Evolutionary conservation across 2,797 vertebrate genomes (phyloP).

Genomic region (Muscicapa striata): DNA sequence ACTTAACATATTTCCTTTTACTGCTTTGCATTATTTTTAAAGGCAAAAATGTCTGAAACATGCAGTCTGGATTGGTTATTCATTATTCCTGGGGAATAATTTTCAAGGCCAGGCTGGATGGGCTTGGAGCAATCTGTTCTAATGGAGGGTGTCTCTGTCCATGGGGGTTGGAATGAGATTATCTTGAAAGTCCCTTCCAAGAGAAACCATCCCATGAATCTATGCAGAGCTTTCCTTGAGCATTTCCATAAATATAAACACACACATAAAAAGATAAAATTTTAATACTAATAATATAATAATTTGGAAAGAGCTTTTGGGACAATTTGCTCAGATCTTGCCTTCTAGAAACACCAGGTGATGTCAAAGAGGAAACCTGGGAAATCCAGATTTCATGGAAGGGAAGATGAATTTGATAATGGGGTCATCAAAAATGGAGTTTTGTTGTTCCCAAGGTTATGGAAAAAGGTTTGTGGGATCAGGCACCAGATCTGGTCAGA

Average conservation of each 20-base stretch:
- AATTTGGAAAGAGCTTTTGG: neutral
- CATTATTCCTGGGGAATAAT: neutral
- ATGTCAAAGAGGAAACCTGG: neutral
- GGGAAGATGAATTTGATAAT: neutral
- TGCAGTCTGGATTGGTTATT: neutral
- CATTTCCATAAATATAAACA: neutral
- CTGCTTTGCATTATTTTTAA: neutral
- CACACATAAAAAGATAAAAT: fast-evolving
- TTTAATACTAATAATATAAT: too few species aligned
- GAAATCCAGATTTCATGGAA: neutral
- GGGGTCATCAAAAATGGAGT: neutral
- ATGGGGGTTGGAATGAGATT: neutral
- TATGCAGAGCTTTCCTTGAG: neutral
- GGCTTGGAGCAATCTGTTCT: neutral
- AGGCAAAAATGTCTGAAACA: neutral
- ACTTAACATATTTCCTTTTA: neutral
- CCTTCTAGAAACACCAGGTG: neutral
- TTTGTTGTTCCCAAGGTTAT: neutral
- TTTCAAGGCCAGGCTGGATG: neutral
- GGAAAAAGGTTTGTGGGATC: neutral
- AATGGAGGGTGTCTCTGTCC: neutral
- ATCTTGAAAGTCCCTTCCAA: neutral
- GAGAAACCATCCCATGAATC: neutral
- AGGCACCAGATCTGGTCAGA: neutral
- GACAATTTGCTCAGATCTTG: neutral